Evolutionary conservation across 2,113 vertebrate species (phyloP), one percentile per base, ranked within the genome.

Genomic region (Nothoprocta pentlandii): DNA sequence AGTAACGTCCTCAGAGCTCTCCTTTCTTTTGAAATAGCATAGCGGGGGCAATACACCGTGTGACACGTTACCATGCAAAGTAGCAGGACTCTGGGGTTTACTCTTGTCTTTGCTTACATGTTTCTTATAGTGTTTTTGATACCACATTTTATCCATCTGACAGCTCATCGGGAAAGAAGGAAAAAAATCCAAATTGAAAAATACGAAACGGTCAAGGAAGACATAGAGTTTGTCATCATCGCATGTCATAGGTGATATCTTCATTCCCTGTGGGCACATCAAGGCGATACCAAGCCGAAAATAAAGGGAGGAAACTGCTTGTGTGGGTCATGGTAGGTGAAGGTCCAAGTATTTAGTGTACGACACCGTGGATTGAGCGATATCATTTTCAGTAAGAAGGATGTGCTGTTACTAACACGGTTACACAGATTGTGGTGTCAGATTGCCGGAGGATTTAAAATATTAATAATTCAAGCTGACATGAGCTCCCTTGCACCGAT

Each of bases 381-480:
- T 56, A 70, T 78, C 88, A 56, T 78, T 66, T 64, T 42, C 58
- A 58, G 59, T 64, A 66, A 78, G 32, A 64, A 42, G 49, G 34
- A 42, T 46, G 9, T 12, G 30, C 75, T 68, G 30, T 76, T 86
- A 68, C 70, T 66, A 87, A 47, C 59, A 91, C n/a, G 42, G 58
- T 66, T 85, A 47, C 59, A 91, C 36, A 47, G 62, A 75, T 25
- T 12, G 25, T 66, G 26, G 70, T 91, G 82, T 87, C 88, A 87
- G 84, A 87, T 70, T 30, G 85, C 54, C 41, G 61, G 67, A 75
- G 95, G 90, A 94, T 54, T 92, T 89, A 94, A 94, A 73, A 49
- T 86, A 91, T 92, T 90, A 89, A 89, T 93, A 91, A 94, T 95
- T 89, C 87, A 95, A 47, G 81, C 69, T 92, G 89, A 62, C 46